Evolutionary conservation across 2,113 vertebrate species (phyloP).

Genomic region (Gopherus evgoodei): DNA sequence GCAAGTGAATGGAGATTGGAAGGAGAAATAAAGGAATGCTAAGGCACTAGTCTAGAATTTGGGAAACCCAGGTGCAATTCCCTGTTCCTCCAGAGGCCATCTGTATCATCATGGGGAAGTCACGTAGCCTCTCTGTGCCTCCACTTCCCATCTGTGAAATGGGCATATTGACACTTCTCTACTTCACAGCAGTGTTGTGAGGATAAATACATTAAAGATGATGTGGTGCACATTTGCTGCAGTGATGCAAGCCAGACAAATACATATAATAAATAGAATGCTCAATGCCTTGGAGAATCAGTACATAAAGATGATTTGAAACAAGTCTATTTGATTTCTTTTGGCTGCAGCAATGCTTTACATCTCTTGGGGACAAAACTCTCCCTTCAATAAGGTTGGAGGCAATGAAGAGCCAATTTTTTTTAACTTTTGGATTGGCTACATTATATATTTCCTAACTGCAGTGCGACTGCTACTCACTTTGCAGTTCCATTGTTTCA

Average conservation of each 20-base stretch:
- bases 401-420: background rate
- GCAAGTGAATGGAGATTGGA: background rate
- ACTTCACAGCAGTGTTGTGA: background rate
- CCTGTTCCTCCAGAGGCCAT: background rate
- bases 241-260: background rate
- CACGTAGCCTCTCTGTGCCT: background rate
- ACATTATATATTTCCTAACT: background rate
- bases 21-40: rapidly evolving
- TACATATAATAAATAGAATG: background rate
- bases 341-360: background rate
- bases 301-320: background rate
- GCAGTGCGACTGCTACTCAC: background rate
- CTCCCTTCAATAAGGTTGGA: background rate
- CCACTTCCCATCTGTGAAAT: background rate
- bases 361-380: background rate
- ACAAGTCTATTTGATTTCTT: background rate
- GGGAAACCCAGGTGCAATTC: background rate
- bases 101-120: background rate
- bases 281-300: background rate
- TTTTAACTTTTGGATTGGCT: background rate
- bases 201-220: background rate
- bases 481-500: background rate
- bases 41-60: background rate
- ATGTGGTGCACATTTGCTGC: background rate
- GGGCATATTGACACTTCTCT: background rate